Base-by-base conservation (phyloP, 2,888 invertebrate genomes). In the Philereme vetulata region DNA sequence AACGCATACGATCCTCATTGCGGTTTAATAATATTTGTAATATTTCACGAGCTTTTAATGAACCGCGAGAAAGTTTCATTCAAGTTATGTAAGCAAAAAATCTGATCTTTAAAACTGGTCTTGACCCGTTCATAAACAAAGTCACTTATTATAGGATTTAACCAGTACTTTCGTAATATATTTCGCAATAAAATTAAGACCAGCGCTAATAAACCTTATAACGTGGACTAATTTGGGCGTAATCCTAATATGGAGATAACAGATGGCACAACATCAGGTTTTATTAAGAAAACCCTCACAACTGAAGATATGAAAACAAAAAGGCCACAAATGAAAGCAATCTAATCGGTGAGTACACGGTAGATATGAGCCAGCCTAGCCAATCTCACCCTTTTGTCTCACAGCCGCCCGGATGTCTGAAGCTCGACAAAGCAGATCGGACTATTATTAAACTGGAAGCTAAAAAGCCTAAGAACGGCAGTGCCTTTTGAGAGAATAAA, bases 21-120 rank as follows among this genome's bases (percentile, higher is more conserved):
- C 40, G 33, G 46, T 53, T 38, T 6, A 38, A 38, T 38, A 7
- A 38, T 7, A 38, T 38, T 38, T 38, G 38, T 38, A 38, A 38
- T 38, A 45, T 47, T 46, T 35, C 46, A 49, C 36, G 35, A 57
- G 61, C 46, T 56, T 56, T 54, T 56, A 61, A 61, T 60, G 62
- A 62, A 53, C 40, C 49, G 52, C 43, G 58, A 60, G 56, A 67
- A 70, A 56, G 60, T 66, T 62, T 49, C 4, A 56, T 54, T 49
- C 32, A 60, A 9, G 62, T 70, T 70, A 70, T 62, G 64, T 62
- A 70, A 67, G 48, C 46, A 35, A n/a, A 56, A 58, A 57, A 60
- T 60, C 56, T 67, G 63, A 67, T 62, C 59, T 65, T 62, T 65
- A 63, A 61, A 67, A 67, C 70, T 60, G 70, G 70, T 67, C 63